Percentiles rank a stretch among this genome's conserved stretches.
phyloP scores from a whole-genome alignment of 2,113 vertebrate genomes.

The Hyperoodon ampullatus region DNA sequence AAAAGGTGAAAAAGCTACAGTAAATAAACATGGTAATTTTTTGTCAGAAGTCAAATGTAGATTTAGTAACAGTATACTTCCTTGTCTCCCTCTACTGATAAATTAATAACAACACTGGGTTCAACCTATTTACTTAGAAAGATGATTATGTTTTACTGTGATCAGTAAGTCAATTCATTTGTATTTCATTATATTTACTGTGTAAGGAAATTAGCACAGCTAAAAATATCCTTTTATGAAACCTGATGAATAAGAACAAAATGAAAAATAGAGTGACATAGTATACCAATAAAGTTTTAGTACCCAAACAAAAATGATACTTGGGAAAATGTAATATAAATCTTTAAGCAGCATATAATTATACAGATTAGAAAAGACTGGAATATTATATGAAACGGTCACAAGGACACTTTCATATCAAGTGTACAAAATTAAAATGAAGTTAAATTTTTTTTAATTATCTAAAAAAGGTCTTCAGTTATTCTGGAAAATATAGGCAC shows the following conservation, averaged over 20 bases:
- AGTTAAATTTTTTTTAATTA: conserved; percentile 36
- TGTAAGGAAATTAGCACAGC: conserved; percentile 23
- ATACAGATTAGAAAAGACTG: conserved; percentile 33
- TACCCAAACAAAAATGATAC: conserved; percentile 64
- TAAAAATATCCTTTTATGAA: conserved; percentile 28
- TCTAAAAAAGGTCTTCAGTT: not conserved
- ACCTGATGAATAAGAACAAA: conserved; percentile 39
- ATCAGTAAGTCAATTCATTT: conserved; percentile 45
- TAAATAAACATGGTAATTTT: not conserved
- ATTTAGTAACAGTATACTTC: not conserved
- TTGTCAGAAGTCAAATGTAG: not conserved
- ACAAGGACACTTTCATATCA: conserved; percentile 53
- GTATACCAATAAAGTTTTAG: conserved; percentile 64
- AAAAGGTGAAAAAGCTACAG: not conserved
- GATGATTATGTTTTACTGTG: conserved; percentile 11
- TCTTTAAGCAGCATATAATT: conserved; percentile 60
- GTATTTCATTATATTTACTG: not conserved
- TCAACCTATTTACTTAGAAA: not conserved
- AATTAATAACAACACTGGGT: not conserved
- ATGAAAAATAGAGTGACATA: conserved; percentile 49
- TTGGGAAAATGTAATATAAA: conserved; percentile 69
- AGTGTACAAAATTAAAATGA: conserved; percentile 45
- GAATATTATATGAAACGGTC: conserved; percentile 62
- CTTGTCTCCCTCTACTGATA: not conserved
- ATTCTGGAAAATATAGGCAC: not conserved